phyloP scores from a whole-genome alignment of 1,140 invertebrate genomes.

The Saccostrea echinata region DNA sequence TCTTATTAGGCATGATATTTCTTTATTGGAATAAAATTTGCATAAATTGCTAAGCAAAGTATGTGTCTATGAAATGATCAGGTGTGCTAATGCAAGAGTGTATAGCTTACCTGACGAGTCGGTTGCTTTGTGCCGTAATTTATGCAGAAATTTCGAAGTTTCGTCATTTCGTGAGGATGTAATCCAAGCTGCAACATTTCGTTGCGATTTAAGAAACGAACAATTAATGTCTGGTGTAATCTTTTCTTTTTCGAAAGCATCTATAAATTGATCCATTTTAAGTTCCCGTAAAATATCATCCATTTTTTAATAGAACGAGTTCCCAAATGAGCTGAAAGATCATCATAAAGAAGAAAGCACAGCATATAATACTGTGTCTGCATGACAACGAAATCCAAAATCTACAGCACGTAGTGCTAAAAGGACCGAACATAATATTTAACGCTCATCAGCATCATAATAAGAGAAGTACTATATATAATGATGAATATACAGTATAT shows the following conservation, averaged over 20 bases:
- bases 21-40: not conserved
- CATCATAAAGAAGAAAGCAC: conserved; percentile 2
- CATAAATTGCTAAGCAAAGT: not conserved
- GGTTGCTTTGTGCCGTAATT: conserved; percentile 1
- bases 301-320: not conserved
- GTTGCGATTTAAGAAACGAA: not conserved
- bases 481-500: not conserved
- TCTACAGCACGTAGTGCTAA: not conserved
- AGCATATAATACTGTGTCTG: conserved; percentile 1
- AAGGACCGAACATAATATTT: conserved; percentile 6
- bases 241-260: not conserved
- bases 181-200: not conserved
- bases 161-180: not conserved
- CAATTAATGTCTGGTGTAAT: not conserved
- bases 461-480: not conserved
- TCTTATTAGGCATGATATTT: too few species aligned
- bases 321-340: not conserved
- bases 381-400: not conserved
- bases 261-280: not conserved
- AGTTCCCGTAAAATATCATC: not conserved
- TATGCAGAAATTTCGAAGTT: not conserved
- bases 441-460: not conserved
- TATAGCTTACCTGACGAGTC: conserved; percentile 9
- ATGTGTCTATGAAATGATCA: not conserved
- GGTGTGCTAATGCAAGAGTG: not conserved